Evolutionary conservation across 2,113 vertebrate species (phyloP).

Genomic region (Pterophyllum scalare): DNA sequence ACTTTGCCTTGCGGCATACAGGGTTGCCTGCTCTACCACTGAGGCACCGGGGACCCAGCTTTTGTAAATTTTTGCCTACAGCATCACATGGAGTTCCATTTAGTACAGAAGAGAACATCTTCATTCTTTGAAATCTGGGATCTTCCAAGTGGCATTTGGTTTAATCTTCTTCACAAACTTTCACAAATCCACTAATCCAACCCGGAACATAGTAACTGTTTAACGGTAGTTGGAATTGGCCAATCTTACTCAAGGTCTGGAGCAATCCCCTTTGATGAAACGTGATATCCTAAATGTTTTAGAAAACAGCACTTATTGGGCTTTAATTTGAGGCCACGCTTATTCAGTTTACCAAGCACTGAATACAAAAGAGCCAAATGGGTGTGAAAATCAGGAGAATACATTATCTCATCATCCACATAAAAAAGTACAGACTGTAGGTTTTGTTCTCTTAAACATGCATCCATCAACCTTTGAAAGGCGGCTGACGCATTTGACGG

Average conservation of each 20-base stretch:
- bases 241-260: not conserved
- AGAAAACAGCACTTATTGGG: not conserved
- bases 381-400: not conserved
- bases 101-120: no score
- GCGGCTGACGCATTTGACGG: not conserved
- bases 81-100: no score
- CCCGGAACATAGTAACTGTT: no score
- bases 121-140: no score
- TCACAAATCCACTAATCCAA: not conserved
- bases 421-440: not conserved
- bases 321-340: not conserved
- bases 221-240: not conserved
- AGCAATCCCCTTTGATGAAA: not conserved
- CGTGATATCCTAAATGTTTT: not conserved
- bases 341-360: not conserved
- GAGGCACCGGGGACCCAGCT: no score
- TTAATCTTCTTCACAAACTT: not conserved
- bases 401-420: not conserved
- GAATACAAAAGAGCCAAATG: not conserved
- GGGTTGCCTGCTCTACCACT: no score
- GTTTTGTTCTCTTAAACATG: not conserved
- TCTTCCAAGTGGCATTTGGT: no score
- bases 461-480: not conserved
- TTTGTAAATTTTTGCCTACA: not conserved
- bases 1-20: no score